Conservation (phyloP, 2,797 vertebrate genomes). For the Zenarchopterus dispar region DNA sequence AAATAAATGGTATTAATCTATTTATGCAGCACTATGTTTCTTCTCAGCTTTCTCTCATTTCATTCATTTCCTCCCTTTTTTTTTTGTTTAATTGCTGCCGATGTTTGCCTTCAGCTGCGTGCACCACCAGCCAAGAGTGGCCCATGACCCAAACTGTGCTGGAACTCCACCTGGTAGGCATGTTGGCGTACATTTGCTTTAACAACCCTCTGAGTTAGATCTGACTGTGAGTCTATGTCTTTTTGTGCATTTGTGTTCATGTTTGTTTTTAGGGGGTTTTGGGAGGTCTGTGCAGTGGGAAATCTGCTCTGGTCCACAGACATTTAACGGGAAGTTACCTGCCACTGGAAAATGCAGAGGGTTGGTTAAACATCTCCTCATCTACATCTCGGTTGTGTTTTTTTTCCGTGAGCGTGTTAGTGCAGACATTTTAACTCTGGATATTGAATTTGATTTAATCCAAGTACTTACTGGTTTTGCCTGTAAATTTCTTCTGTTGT, state of each 20-base stretch:
- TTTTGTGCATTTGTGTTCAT: background rate
- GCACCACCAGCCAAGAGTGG: slow-evolving; percentile 94
- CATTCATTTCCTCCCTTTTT: background rate
- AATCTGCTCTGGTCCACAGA: slow-evolving; percentile 92
- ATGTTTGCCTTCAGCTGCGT: slow-evolving; percentile 78
- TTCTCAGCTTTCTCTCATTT: background rate
- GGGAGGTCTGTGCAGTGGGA: slow-evolving; percentile 90
- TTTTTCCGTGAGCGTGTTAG: background rate
- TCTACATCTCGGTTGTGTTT: slow-evolving; percentile 1
- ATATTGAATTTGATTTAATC: background rate
- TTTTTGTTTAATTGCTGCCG: background rate
- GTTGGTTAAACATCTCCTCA: slow-evolving; percentile 65
- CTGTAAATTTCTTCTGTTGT: background rate
- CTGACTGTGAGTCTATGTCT: background rate
- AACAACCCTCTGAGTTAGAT: background rate
- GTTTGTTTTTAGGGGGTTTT: slow-evolving; percentile 86
- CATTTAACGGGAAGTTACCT: slow-evolving; percentile 94
- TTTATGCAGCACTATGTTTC: background rate
- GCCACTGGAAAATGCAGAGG: slow-evolving; percentile 89
- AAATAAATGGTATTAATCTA: no score
- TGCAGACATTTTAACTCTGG: background rate
- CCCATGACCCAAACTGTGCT: slow-evolving; percentile 88
- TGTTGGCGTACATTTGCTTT: background rate
- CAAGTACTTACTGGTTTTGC: no score
- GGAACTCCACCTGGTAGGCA: slow-evolving; percentile 91